Conservation (phyloP, 2,113 vertebrate genomes). For the Nothocercus nigrocapillus region DNA sequence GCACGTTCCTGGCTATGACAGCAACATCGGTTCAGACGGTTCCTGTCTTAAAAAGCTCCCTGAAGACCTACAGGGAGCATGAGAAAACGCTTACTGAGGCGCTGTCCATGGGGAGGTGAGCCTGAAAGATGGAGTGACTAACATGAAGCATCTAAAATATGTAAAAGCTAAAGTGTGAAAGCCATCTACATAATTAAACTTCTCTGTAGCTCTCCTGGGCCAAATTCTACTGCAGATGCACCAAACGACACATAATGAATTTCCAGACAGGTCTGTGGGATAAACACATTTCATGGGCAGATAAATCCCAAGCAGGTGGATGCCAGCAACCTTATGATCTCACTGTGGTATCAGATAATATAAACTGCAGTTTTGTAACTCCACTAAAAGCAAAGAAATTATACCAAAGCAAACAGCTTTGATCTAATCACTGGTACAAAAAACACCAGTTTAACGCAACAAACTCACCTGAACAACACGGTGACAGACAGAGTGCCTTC, state of each 20-base stretch:
- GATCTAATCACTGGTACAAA: background rate
- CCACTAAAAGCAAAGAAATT: background rate
- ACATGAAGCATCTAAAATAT: background rate
- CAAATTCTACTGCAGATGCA: background rate
- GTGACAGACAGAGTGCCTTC: background rate
- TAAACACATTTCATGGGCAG: background rate
- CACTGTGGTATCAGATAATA: background rate
- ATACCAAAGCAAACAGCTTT: background rate
- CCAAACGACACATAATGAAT: background rate
- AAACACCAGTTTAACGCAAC: fast-evolving
- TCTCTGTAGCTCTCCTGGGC: background rate
- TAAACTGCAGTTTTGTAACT: background rate
- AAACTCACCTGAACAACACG: background rate
- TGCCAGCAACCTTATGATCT: background rate
- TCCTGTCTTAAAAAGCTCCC: background rate
- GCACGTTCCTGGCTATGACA: background rate
- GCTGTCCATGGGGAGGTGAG: background rate
- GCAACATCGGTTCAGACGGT: background rate
- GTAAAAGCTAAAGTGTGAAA: background rate
- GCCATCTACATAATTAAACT: background rate
- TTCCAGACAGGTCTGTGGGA: background rate
- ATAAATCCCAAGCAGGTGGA: background rate
- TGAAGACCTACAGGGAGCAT: background rate
- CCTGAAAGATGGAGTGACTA: background rate
- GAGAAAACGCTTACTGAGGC: background rate